Conservation (phyloP, 2,888 invertebrate species). For the Artemia sp. region DNA sequence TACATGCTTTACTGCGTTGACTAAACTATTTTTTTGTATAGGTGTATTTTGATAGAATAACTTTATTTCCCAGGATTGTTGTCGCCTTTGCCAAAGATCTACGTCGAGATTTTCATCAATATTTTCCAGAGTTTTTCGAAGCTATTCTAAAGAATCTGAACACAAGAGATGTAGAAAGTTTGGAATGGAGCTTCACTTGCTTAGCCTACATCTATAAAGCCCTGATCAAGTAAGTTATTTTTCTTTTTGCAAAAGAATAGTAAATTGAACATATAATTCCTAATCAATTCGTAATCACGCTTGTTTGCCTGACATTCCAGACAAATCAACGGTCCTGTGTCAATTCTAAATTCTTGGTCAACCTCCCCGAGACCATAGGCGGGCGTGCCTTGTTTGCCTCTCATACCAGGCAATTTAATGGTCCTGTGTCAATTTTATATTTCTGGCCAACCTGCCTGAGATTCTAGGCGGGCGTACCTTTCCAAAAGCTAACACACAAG, state of each 20-base stretch:
- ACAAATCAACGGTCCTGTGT: no score
- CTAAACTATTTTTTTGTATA: background rate
- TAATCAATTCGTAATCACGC: no score
- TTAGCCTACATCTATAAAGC: conserved; percentile 80
- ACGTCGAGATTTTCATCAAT: conserved; percentile 68
- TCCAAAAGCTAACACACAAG: no score
- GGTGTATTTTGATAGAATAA: background rate
- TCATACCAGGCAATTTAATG: no score
- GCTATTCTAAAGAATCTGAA: conserved; percentile 50
- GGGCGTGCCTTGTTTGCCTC: no score
- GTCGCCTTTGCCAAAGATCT: conserved; percentile 73
- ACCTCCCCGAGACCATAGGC: no score
- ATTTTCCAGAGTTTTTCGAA: conserved; percentile 57
- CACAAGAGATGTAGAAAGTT: conserved; percentile 58
- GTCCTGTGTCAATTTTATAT: no score
- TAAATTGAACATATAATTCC: no score
- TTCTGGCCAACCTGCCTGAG: no score
- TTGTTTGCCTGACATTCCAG: no score
- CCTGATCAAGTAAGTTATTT: conserved; percentile 52
- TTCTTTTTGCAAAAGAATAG: background rate
- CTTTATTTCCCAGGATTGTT: conserved; percentile 44
- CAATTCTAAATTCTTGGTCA: no score
- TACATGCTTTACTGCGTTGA: background rate
- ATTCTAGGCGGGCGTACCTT: no score
- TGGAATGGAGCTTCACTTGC: conserved; percentile 70